Conservation (phyloP, 2,113 vertebrate species). For the Anser brachyrhynchus region DNA sequence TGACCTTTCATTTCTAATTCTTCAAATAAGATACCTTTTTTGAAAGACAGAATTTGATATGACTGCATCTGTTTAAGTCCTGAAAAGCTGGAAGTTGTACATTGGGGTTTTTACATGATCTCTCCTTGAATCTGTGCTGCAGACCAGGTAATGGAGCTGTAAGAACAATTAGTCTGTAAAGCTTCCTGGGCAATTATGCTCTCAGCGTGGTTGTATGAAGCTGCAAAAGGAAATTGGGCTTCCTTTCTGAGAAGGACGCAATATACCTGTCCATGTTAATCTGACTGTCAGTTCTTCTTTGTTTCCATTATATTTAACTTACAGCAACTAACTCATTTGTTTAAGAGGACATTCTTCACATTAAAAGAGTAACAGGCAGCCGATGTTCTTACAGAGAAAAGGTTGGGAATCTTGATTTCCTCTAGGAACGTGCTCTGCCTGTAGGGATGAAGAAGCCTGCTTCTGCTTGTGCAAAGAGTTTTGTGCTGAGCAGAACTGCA, state of each 20-base stretch:
- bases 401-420: not conserved
- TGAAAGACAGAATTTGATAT: not conserved
- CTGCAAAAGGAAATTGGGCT: not conserved
- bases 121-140: not conserved
- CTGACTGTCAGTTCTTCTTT: not conserved
- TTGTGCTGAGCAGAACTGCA: not conserved
- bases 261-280: not conserved
- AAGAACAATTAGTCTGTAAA: not conserved
- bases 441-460: not conserved
- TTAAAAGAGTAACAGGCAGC: not conserved
- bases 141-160: not conserved
- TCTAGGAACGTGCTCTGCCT: not conserved
- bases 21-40: not conserved
- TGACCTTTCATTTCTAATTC: not conserved
- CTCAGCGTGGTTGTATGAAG: rapidly evolving
- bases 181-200: not conserved
- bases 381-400: not conserved
- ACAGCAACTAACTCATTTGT: not conserved
- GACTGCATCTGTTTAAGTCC: not conserved
- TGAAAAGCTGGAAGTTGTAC: not conserved
- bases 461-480: not conserved
- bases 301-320: not conserved
- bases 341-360: not conserved
- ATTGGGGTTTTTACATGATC: not conserved
- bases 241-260: not conserved